Evolutionary conservation across 2,888 invertebrate species (phyloP).

Genomic region (Palloptera scutellata): DNA sequence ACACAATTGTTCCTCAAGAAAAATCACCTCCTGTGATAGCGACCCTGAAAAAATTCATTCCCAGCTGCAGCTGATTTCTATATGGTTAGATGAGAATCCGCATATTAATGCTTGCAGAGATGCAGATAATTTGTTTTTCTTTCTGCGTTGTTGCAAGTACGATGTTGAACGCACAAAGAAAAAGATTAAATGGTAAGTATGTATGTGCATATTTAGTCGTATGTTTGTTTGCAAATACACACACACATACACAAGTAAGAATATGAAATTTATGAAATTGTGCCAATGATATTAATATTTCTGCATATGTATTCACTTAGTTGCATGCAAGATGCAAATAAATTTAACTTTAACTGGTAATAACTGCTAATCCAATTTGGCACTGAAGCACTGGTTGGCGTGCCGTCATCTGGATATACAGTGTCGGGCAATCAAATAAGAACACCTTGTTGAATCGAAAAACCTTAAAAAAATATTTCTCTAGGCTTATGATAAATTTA

Average conservation of each 20-base stretch:
- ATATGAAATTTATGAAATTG: no score
- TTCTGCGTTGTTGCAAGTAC: slow-evolving; percentile 71
- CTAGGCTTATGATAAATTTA: no score
- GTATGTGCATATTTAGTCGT: not conserved
- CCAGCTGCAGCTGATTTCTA: slow-evolving; percentile 55
- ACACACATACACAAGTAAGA: not conserved
- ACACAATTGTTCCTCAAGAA: not conserved
- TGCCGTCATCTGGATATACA: no score
- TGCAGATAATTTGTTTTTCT: slow-evolving; percentile 66
- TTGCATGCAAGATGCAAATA: no score
- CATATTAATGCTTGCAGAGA: slow-evolving; percentile 64
- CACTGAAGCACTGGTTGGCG: no score
- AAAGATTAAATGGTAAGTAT: slow-evolving; percentile 66
- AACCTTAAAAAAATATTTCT: no score
- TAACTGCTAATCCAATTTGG: no score
- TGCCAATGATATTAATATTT: no score
- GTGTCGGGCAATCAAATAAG: no score
- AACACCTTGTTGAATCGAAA: no score
- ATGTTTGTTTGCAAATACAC: not conserved
- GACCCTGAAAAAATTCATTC: slow-evolving; percentile 44
- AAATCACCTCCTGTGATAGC: slow-evolving; percentile 24
- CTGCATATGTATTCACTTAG: no score
- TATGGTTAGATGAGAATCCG: slow-evolving; percentile 64
- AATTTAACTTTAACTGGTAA: no score
- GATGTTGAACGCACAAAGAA: slow-evolving; percentile 68